Conservation (phyloP, 2,888 invertebrate species). For the Criorhina ranunculi region DNA sequence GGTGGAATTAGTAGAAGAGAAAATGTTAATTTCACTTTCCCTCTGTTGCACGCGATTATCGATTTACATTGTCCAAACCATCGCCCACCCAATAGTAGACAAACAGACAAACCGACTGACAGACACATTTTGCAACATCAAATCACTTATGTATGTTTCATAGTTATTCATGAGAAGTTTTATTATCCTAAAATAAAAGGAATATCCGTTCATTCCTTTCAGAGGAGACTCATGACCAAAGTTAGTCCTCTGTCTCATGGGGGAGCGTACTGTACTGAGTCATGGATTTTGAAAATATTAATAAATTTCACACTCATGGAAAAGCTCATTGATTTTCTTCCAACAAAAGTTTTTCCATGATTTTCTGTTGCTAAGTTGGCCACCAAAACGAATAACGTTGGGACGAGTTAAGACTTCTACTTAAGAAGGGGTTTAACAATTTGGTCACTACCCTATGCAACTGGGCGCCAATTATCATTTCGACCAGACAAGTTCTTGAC, state of each 20-base stretch:
- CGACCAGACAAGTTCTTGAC: slow-evolving; percentile 60
- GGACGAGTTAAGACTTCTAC: neutral
- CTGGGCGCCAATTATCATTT: slow-evolving; percentile 6
- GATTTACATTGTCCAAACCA: slow-evolving; percentile 30
- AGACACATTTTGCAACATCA: slow-evolving; percentile 25
- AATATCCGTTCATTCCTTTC: slow-evolving; percentile 9
- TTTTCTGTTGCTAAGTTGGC: slow-evolving; percentile 28
- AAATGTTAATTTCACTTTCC: slow-evolving; percentile 59
- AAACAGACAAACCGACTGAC: slow-evolving; percentile 7
- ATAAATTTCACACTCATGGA: slow-evolving; percentile 59
- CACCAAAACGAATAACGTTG: neutral
- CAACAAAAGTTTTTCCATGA: neutral
- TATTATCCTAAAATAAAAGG: slow-evolving; percentile 20
- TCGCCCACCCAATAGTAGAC: slow-evolving; percentile 9
- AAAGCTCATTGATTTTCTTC: slow-evolving; percentile 62
- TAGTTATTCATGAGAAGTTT: slow-evolving; percentile 41
- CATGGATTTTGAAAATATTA: slow-evolving; percentile 47
- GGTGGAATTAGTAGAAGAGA: slow-evolving; percentile 10
- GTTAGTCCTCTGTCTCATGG: slow-evolving; percentile 2
- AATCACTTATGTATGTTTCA: slow-evolving; percentile 26
- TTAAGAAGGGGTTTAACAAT: slow-evolving; percentile 2
- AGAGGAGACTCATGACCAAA: slow-evolving; percentile 17
- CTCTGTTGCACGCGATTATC: slow-evolving; percentile 51
- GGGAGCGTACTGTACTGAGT: slow-evolving; percentile 51
- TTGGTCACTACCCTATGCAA: neutral